Percentiles rank a stretch among this genome's conserved stretches.
Evolutionary conservation across 2,888 invertebrate genomes (phyloP).

Genomic region (Limulus polyphemus): DNA sequence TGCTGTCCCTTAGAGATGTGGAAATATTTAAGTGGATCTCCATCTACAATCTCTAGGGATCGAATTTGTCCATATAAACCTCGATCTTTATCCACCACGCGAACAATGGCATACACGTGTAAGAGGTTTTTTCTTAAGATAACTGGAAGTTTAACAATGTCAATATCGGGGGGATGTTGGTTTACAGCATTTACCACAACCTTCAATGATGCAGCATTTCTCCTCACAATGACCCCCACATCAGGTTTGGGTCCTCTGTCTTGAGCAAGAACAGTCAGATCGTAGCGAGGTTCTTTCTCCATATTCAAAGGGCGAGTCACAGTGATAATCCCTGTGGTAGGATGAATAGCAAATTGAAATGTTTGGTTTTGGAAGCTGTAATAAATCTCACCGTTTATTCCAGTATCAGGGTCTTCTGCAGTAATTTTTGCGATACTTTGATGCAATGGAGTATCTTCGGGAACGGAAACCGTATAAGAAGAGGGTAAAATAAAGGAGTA

Average conservation of each 20-base stretch:
- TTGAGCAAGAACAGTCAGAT: conserved; percentile 65
- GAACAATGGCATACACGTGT: conserved; percentile 54
- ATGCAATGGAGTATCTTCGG: conserved; percentile 76
- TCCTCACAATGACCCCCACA: conserved; percentile 42
- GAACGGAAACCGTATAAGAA: conserved; percentile 70
- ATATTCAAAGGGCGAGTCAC: conserved; percentile 61
- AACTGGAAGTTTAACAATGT: conserved; percentile 55
- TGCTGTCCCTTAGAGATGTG: conserved; percentile 51
- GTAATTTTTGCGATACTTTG: conserved; percentile 51
- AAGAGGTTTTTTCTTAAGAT: conserved; percentile 53
- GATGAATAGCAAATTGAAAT: conserved; percentile 74
- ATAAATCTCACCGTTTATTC: conserved; percentile 91
- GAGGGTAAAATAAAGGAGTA: conserved; percentile 78
- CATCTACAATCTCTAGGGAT: conserved; percentile 68
- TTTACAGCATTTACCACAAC: conserved; percentile 62
- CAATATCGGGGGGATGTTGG: conserved; percentile 67
- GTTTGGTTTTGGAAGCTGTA: conserved; percentile 74
- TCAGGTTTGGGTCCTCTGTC: conserved; percentile 61
- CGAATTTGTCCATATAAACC: conserved; percentile 74
- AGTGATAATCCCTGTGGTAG: conserved; percentile 75
- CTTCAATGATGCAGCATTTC: conserved; percentile 62
- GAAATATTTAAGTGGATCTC: conserved; percentile 81
- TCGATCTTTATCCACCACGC: conserved; percentile 65
- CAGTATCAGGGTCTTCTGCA: conserved; percentile 92
- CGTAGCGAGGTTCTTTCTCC: conserved; percentile 54